Evolutionary conservation across 2,888 invertebrate genomes (phyloP).

Genomic region (Slavum lentiscoides): DNA sequence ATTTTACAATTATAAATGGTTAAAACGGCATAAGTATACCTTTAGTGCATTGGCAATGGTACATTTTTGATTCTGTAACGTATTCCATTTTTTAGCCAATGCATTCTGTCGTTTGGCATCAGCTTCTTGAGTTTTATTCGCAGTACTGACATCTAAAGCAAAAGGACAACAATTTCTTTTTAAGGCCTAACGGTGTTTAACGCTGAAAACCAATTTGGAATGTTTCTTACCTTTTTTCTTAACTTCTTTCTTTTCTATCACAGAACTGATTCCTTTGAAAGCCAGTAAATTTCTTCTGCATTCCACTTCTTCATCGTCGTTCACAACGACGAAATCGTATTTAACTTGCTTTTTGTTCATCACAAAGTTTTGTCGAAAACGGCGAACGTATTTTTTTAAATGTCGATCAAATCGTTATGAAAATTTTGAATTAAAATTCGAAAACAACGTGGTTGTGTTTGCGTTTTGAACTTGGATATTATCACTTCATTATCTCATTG

Average conservation of each 20-base stretch:
- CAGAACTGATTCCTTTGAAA: constrained; percentile 47
- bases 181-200: not conserved
- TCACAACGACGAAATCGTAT: not conserved
- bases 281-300: constrained; percentile 46
- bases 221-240: not conserved
- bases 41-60: constrained; percentile 50
- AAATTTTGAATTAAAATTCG: too few species aligned
- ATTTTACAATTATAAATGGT: too few species aligned
- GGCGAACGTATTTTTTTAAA: not conserved
- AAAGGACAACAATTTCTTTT: not conserved
- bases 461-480: too few species aligned
- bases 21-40: not conserved
- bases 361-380: not conserved
- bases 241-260: not conserved
- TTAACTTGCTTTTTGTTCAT: not conserved
- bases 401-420: not conserved
- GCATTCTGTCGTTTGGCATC: constrained; percentile 51
- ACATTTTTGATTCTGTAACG: constrained; percentile 45
- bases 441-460: not conserved
- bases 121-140: constrained; percentile 5
- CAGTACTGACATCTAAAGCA: not conserved
- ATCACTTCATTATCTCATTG: not conserved
- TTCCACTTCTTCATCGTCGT: constrained; percentile 2
- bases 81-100: constrained; percentile 51
- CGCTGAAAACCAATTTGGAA: not conserved